Conservation (phyloP, 2,888 invertebrate species). For the Caenorhabditis macrosperma region DNA sequence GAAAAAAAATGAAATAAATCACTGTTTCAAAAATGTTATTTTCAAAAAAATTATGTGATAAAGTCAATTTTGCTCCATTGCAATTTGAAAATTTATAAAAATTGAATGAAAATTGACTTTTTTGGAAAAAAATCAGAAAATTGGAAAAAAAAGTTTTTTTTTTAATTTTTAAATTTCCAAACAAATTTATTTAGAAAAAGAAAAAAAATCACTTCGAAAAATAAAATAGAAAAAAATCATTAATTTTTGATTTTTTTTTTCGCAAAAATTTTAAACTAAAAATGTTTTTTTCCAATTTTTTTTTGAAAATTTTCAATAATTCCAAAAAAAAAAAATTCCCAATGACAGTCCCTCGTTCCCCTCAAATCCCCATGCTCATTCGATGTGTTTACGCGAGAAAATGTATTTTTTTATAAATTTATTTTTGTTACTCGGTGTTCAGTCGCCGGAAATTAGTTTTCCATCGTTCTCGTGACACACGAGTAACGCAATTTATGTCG, state of each 20-base stretch:
- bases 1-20: neutral
- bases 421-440: neutral
- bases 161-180: neutral
- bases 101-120: neutral
- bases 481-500: slow-evolving; percentile 43
- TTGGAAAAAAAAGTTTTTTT: no score
- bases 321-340: no score
- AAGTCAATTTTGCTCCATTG: no score
- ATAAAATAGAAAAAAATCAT: neutral
- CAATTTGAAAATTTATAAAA: no score
- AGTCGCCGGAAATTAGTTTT: slow-evolving; percentile 45
- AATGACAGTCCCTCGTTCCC: neutral
- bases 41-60: neutral
- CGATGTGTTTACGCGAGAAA: no score
- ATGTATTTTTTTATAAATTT: no score
- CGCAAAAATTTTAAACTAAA: neutral
- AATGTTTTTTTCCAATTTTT: neutral
- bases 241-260: neutral
- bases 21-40: neutral
- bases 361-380: no score
- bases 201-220: neutral
- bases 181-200: neutral
- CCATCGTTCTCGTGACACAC: slow-evolving; percentile 22
- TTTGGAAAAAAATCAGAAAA: neutral
- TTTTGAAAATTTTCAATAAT: no score